Evolutionary conservation across 2,888 invertebrate species (phyloP).

Genomic region (Anodontia alba): DNA sequence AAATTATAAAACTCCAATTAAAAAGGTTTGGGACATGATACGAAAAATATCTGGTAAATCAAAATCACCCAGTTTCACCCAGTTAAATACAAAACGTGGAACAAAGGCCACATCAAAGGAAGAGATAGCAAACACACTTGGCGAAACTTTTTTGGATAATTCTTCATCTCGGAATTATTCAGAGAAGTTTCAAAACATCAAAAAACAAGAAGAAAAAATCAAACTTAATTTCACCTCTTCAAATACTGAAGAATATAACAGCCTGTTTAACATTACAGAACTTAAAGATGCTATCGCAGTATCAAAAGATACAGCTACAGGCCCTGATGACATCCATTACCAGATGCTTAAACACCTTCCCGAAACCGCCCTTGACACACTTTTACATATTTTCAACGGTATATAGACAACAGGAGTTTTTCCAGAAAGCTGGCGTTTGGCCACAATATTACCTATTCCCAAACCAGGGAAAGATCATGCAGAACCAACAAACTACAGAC

Average conservation of each 20-base stretch:
- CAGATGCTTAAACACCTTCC: constrained; percentile 24
- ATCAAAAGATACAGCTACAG: constrained; percentile 23
- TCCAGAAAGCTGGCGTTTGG: constrained; percentile 48
- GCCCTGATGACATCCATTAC: constrained; percentile 39
- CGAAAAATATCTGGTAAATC: background rate
- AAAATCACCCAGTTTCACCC: background rate
- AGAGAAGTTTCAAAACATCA: background rate
- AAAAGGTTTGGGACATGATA: background rate
- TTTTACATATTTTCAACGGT: constrained; percentile 33
- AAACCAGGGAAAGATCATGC: constrained; percentile 54
- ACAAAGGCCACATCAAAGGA: background rate
- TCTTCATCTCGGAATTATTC: constrained; percentile 11
- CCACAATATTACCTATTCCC: constrained; percentile 49
- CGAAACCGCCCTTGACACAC: background rate
- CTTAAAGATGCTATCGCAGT: background rate
- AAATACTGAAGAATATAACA: constrained; percentile 3
- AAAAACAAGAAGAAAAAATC: background rate
- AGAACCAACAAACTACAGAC: constrained; percentile 61
- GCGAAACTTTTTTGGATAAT: background rate
- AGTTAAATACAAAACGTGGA: background rate
- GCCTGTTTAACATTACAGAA: background rate
- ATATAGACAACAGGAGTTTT: constrained; percentile 39
- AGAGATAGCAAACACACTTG: background rate
- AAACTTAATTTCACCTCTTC: background rate
- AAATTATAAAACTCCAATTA: background rate